A percentile compares a stretch with the other conserved stretches of the same genome.
These are phyloP conservation scores for Camptogramma bilineatum DNA, from an alignment of 2,888 invertebrate genomes.

Conservation along the genomic window DNA sequence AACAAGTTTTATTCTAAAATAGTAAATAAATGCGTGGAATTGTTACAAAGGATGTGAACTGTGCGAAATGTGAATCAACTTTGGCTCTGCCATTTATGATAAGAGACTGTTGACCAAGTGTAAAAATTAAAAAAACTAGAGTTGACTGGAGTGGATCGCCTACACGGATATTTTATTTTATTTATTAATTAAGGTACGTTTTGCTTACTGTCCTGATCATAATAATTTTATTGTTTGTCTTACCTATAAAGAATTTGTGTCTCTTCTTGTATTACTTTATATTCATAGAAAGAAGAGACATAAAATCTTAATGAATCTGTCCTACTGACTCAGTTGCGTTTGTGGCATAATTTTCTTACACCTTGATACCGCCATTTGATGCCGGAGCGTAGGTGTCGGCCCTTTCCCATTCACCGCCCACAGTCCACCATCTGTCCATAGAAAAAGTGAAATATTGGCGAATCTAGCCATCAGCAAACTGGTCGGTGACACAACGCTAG, in stretches of 20 bases:
- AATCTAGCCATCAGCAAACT: conserved; percentile 39
- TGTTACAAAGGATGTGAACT: conserved; percentile 15
- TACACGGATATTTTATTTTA: background rate
- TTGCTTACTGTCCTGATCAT: background rate
- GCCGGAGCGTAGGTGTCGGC: conserved; percentile 71
- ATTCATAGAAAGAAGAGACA: background rate
- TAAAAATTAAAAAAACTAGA: background rate
- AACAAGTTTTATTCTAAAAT: background rate
- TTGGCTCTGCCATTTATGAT: conserved; percentile 15
- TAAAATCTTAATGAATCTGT: conserved; percentile 17
- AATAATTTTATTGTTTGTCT: too few species aligned
- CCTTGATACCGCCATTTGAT: conserved; percentile 52
- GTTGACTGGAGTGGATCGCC: conserved; percentile 13
- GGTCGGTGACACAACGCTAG: conserved; percentile 38
- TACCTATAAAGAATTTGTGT: too few species aligned
- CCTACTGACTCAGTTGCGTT: conserved; percentile 29
- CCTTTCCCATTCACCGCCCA: conserved; percentile 73
- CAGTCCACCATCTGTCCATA: conserved; percentile 59
- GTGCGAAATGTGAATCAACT: conserved; percentile 47
- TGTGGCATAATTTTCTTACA: conserved; percentile 28
- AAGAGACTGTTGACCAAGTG: conserved; percentile 15
- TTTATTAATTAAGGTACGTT: conserved; percentile 6
- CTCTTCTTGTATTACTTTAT: too few species aligned
- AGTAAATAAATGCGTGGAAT: background rate
- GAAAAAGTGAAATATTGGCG: conserved; percentile 38